Evolutionary conservation across 1,140 invertebrate species (phyloP), one percentile per base, ranked within the genome.

Genomic region (Drosophila pseudoobscura): DNA sequence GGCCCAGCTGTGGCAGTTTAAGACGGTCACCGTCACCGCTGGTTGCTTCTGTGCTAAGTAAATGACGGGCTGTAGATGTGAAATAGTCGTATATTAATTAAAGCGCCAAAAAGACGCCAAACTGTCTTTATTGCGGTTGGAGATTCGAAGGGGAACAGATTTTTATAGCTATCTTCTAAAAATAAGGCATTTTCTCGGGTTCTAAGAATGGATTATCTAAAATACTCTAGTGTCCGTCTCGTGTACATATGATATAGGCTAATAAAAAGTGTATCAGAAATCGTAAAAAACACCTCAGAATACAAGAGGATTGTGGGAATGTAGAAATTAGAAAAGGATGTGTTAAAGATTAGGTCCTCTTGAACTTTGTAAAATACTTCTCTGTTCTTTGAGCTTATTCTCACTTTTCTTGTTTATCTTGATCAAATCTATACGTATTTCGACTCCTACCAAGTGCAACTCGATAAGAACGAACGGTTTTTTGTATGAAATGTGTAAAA

Each of bases 11-110:
- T 91, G 90, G 90, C 62, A 90, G 47, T 91, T 91, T 20, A 75
- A 78, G 49, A 90, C 88, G 0, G 77, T 91, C 15, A 88, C 80
- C 17, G 90, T 91, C 11, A 76, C 88, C 9, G 90, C 90, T 41
- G 90, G 90, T 26, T 91, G 90, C 61, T 91, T 91, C 52, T 91
- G 90, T 57, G 80, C 90, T 22, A 90, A 90, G 24, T 88, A 59
- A 75, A 29, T 31, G 43, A 31, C n/a, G 8, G 13, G 13, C 15
- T 71, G 20, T 45, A 43, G 9, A 58, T 44, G 45, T 53, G 49
- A 26, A 47, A 50, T 62, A 79, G 39, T 63, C 70, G 39, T 68
- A 60, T 75, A 78, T 82, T 63, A 78, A 78, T 82, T 63, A 78
- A 50, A 70, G 45, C 53, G 73, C 35, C 45, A 52, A 70, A 75